Evolutionary conservation across 1,140 invertebrate species (phyloP), one percentile per base, ranked within the genome.

Genomic region (Yoshiicerus persimilis): DNA sequence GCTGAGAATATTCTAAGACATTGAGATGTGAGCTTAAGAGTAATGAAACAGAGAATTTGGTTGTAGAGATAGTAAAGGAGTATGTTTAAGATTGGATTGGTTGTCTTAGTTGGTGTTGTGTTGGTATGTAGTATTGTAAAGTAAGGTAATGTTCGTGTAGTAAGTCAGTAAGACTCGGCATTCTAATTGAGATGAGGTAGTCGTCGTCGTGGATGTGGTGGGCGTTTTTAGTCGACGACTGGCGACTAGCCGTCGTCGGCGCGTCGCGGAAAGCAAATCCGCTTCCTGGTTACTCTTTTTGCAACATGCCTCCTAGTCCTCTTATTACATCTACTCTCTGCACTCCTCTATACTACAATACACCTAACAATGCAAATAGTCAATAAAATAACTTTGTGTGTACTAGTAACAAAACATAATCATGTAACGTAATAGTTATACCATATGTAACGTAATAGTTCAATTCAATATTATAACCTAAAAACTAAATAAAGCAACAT

Each of bases 201-300:
- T 80, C 75, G 34, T 80, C 75, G 34, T 80, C 75, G 75, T 80
- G 75, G 75, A 80, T 80, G 75, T 80, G 75, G 75, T 80, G 75
- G 75, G 75, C 34, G 75, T 80, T 80, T 80, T 80, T 80, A 80
- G 75, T 80, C 75, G 75, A 80, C 30, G 32, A 80, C 75, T 80
- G 75, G 75, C 75, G 75, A 80, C 75, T 80, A 80, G 34, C 32
- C 32, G 75, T 38, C 75, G 75, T 36, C 75, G 34, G 75, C 66
- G 75, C 75, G 75, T 38, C 75, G 75, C 75, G 75, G 75, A 80
- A 80, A 80, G 75, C 75, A 80, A 80, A 80, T 80, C 75, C 75
- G 75, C 75, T 80, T 80, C 75, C 75, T 80, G 75, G 75, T 80
- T 80, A n/a, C 75, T 80, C 75, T 80, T 80, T 80, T 80, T 80